phyloP scores from a whole-genome alignment of 2,113 vertebrate species.

The Nothobranchius kuhntae region DNA sequence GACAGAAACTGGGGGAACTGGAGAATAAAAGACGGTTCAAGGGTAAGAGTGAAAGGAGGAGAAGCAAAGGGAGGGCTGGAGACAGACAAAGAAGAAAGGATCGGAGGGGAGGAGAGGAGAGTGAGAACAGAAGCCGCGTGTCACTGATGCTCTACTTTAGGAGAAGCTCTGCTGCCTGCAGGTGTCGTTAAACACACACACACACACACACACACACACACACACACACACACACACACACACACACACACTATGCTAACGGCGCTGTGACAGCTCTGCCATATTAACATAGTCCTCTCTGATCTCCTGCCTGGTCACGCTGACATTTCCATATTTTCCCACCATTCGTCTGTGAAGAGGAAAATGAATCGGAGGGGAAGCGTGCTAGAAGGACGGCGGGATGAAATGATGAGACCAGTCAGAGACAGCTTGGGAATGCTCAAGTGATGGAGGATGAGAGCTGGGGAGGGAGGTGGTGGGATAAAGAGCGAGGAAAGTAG shows the following conservation, averaged over 20 bases:
- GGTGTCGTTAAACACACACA: slow-evolving; percentile 31
- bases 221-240: slow-evolving; percentile 19
- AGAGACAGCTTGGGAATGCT: slow-evolving; percentile 57
- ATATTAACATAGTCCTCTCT: slow-evolving; percentile 59
- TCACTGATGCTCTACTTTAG: slow-evolving; percentile 67
- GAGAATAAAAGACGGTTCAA: slow-evolving; percentile 62
- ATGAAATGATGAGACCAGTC: slow-evolving; percentile 41
- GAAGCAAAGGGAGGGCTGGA: slow-evolving; percentile 9
- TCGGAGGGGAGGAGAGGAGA: slow-evolving; percentile 41
- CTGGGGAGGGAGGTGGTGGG: neutral
- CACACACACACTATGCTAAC: slow-evolving; percentile 33
- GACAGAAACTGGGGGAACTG: slow-evolving; percentile 47
- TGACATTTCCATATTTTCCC: slow-evolving; percentile 69
- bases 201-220: slow-evolving; percentile 6
- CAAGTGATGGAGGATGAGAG: slow-evolving; percentile 50
- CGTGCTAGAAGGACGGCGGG: slow-evolving; percentile 40
- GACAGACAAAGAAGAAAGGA: slow-evolving; percentile 12
- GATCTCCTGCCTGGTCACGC: slow-evolving; percentile 59
- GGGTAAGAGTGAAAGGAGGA: slow-evolving; percentile 51
- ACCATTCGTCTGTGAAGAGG: slow-evolving; percentile 53
- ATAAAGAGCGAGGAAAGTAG: slow-evolving; percentile 27
- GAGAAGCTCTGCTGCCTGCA: slow-evolving; percentile 47
- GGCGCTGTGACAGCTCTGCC: slow-evolving; percentile 48
- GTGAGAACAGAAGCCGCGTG: slow-evolving; percentile 55
- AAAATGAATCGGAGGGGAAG: slow-evolving; percentile 53